Conservation (phyloP, 2,888 invertebrate species). For the Orthosia gothica region DNA sequence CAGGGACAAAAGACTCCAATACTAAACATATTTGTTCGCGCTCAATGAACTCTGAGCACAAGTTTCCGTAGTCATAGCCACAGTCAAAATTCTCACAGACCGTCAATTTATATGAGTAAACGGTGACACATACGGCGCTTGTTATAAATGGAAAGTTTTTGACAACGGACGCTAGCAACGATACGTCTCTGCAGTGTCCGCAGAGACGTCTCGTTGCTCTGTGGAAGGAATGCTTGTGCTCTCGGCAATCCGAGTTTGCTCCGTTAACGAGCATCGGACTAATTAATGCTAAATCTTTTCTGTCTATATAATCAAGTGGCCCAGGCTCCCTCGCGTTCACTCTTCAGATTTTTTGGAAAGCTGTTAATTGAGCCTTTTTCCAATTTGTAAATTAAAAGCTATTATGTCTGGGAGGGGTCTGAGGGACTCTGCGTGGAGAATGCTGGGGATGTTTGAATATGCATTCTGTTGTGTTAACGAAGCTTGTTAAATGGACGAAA, state of each 20-base stretch:
- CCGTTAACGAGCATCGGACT: constrained; percentile 75
- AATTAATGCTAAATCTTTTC: constrained; percentile 80
- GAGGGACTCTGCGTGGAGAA: constrained; percentile 26
- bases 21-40: too few species aligned
- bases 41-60: too few species aligned
- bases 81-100: too few species aligned
- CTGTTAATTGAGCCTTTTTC: constrained; percentile 68
- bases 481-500: constrained; percentile 16
- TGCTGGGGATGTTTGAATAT: constrained; percentile 48
- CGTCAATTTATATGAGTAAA: too few species aligned
- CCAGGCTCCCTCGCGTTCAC: constrained; percentile 48
- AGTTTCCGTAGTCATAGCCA: too few species aligned
- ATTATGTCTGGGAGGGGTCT: constrained; percentile 56
- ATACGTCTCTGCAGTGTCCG: too few species aligned
- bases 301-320: constrained; percentile 74
- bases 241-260: constrained; percentile 63
- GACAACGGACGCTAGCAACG: neutral
- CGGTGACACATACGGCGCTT: too few species aligned
- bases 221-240: constrained; percentile 29
- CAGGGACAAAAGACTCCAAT: too few species aligned
- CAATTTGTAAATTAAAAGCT: constrained; percentile 69
- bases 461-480: constrained; percentile 53
- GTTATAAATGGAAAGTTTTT: neutral
- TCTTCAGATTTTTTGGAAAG: constrained; percentile 61
- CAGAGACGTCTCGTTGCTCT: neutral